Base-by-base conservation (phyloP, 2,888 invertebrate genomes). In the Phasia obesa region DNA sequence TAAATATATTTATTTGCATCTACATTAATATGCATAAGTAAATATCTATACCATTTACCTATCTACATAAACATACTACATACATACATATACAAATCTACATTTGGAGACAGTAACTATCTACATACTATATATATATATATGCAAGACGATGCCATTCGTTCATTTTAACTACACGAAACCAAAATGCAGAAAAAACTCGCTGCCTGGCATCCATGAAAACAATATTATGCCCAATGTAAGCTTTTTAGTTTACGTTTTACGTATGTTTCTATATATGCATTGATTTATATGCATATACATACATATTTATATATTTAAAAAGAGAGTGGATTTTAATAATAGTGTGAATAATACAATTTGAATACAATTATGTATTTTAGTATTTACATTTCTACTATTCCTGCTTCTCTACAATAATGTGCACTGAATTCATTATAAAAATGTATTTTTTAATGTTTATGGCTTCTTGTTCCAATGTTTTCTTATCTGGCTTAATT, bases 201-300 rank as follows among this genome's bases (percentile, higher is more conserved):
- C 47, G 38, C n/a, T 47, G 53, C 62, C 35, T 59, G 47, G 67
- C 55, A 77, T 77, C 53, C 15, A 59, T 69, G 69, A 78, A 82
- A 78, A 64, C 65, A 42, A 67, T 77, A 62, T 67, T 73, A 78
- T 78, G 78, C 74, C 35, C 64, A 82, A 70, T 53, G 74, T 74
- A 78, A 78, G 64, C 73, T 74, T 67, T 81, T 62, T 53, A 15
- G 19, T 49, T 74, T 49, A 47, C n/a, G 38, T 44, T 17, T 17
- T 44, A n/a, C n/a, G n/a, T n/a, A n/a, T n/a, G n/a, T n/a, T n/a
- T n/a, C n/a, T n/a, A n/a, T n/a, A n/a, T n/a, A n/a, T n/a, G n/a
- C n/a, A n/a, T n/a, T n/a, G n/a, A n/a, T n/a, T 77, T 73, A 57
- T 73, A 25, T 23, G 25, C n/a, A 25, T 57, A 35, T 59, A 5